Evolutionary conservation across 1,140 invertebrate species (phyloP), one percentile per base, ranked within the genome.

Genomic region (Diprion similis): DNA sequence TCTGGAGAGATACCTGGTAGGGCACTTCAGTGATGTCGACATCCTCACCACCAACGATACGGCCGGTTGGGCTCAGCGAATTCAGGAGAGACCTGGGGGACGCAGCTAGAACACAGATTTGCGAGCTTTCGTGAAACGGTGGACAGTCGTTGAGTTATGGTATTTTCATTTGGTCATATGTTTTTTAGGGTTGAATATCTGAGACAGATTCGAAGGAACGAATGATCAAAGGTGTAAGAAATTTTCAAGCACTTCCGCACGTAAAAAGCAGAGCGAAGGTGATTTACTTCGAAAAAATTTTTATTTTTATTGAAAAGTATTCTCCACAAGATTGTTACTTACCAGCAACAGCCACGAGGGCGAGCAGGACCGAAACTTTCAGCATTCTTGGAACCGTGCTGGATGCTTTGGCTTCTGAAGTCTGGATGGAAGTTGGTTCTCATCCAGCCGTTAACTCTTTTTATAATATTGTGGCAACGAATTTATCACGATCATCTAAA

Each of bases 11-110:
- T 0, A 92, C 88, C 84, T 92, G 91, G 78, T 92, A 91, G 0
- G 93, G 92, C 69, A 90, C 88, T 72, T 91, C 86, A n/a, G 89
- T 86, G 59, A 91, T 91, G 15, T 79, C 77, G 0, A 90, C 89
- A 37, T 89, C 86, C n/a, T 88, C 79, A 0, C 93, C 93, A 0
- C 92, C 92, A 6, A 94, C 90, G 13, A 94, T 94, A 46, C 88
- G 83, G 10, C 88, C 84, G 78, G 46, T 68, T 4, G 51, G 51
- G 51, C 51, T 59, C 51, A 59, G 9, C 11, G 51, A 13, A 8
- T 59, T 59, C 3, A 59, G 51, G 51, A 13, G 11, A 9, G 51
- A 59, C n/a, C 11, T 17, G 8, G n/a, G 11, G n/a, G 11, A 4
- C 11, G 51, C 51, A 15, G n/a, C 51, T 13, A 59, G 11, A 59